Evolutionary conservation across 30 jellyfish, hydroid and myxozoan species (phyloP), one percentile per base, ranked within the genome.

Genomic region (Aurelia sp.): DNA sequence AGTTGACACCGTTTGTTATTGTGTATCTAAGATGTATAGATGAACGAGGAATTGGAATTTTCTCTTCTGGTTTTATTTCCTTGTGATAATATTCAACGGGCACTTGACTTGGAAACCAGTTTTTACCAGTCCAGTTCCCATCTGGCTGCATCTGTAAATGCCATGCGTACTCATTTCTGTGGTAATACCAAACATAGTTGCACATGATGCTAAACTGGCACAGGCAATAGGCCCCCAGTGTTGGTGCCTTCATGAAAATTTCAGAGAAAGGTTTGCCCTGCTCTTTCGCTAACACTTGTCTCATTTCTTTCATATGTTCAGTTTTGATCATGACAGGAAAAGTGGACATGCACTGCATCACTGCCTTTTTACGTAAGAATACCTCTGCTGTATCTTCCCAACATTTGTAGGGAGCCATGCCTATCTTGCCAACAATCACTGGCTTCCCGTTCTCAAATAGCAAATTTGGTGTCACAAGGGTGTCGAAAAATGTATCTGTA

Each of bases 291-390:
- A 88, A 73, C 64, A 18, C 35, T 51, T 27, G 2, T 27, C 33
- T 27, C 33, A 27, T 27, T 27, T 27, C 33, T 27, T 27, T 27
- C 33, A 27, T 20, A 37, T 88, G 96, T 21, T 59, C 77, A 57
- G 69, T 70, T 63, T 79, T 88, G 13, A 88, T 47, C 82, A 81
- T 88, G 7, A 88, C 89, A 21, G 96, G 96, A 60, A 88, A 88
- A 1, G 81, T 63, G n/a, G 92, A 77, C 96, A 88, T 88, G 84
- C 92, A 88, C 62, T 64, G 85, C 21, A 79, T 10, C 4, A 79
- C 78, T 44, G 82, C 89, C 57, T 89, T 89, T 51, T 61, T 67
- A 21, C 88, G 83, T 13, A 84, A 75, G 53, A 75, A 84, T 5
- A 84, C 51, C 51, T 84, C 88, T 9, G 88, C n/a, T n/a, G 85